Evolutionary conservation across 2,888 invertebrate species (phyloP).

Genomic region (Nomada fucata): DNA sequence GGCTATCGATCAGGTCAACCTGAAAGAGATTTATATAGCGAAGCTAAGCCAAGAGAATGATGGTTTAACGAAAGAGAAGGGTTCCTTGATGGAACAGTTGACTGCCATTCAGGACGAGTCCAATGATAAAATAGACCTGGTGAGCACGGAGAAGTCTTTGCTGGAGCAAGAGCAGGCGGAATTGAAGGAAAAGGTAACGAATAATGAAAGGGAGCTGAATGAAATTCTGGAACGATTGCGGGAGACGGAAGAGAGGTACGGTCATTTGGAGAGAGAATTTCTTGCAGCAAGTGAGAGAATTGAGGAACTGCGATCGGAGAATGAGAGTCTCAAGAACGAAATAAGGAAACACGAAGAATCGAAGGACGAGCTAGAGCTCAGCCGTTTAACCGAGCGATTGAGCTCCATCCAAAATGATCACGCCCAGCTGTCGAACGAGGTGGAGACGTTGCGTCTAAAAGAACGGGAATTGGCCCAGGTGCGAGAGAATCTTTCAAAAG

Average conservation of each 20-base stretch:
- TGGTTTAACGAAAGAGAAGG: constrained; percentile 74
- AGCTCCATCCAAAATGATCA: constrained; percentile 34
- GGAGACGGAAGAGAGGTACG: constrained; percentile 66
- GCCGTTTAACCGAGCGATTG: constrained; percentile 32
- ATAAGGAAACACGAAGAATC: constrained; percentile 45
- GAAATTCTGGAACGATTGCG: constrained; percentile 79
- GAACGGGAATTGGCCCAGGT: constrained; percentile 41
- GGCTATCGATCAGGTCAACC: constrained; percentile 76
- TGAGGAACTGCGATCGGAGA: constrained; percentile 49
- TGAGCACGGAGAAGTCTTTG: constrained; percentile 79
- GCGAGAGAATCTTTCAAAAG: constrained; percentile 9
- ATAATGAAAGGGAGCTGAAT: constrained; percentile 72
- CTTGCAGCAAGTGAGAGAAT: constrained; percentile 28
- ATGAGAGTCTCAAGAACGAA: constrained; percentile 57
- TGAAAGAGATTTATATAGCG: constrained; percentile 58
- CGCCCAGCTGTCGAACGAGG: constrained; percentile 29
- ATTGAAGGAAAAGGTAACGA: constrained; percentile 66
- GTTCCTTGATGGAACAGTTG: constrained; percentile 77
- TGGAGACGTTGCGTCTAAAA: constrained; percentile 53
- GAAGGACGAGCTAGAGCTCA: constrained; percentile 23
- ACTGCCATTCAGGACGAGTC: constrained; percentile 77
- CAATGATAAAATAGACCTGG: constrained; percentile 78
- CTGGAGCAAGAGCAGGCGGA: constrained; percentile 78
- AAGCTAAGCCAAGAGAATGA: constrained; percentile 73
- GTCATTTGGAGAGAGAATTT: constrained; percentile 42